Evolutionary conservation across 2,113 vertebrate genomes (phyloP).

Genomic region (Onychostruthus taczanowskii): DNA sequence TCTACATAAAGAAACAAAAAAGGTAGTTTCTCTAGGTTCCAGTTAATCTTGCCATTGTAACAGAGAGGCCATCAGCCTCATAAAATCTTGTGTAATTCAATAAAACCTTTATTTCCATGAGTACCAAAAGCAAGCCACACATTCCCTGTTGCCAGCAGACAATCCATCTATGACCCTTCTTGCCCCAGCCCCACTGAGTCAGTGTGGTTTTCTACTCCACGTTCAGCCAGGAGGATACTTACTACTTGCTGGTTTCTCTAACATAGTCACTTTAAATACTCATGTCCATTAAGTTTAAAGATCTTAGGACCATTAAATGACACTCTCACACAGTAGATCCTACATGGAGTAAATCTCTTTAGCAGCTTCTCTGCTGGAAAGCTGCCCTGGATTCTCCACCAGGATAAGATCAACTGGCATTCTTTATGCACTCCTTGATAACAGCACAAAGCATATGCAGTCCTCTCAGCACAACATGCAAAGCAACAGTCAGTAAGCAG

Average conservation of each 20-base stretch:
- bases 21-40: background rate
- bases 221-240: background rate
- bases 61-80: background rate
- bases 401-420: background rate
- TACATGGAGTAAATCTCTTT: slow-evolving; percentile 3
- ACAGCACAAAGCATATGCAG: background rate
- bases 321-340: slow-evolving; percentile 6
- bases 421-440: slow-evolving; percentile 6
- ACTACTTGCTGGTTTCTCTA: background rate
- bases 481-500: background rate
- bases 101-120: background rate
- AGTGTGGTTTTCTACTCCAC: background rate
- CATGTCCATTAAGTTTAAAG: slow-evolving; percentile 35
- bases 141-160: background rate
- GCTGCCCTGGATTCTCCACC: slow-evolving; percentile 13
- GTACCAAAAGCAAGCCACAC: background rate
- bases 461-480: background rate
- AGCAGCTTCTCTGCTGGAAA: slow-evolving; percentile 22
- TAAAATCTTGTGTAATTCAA: background rate
- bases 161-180: background rate
- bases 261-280: slow-evolving; percentile 17
- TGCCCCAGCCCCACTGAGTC: background rate
- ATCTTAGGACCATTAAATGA: slow-evolving; percentile 33
- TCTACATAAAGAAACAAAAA: background rate
- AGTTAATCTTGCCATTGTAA: background rate